A percentile compares a stretch with the other conserved stretches of the same genome.
These are phyloP conservation scores for Turritopsis dohrnii DNA, from an alignment of 30 jellyfish, hydroid and myxozoan species.

Conservation along the genomic window DNA sequence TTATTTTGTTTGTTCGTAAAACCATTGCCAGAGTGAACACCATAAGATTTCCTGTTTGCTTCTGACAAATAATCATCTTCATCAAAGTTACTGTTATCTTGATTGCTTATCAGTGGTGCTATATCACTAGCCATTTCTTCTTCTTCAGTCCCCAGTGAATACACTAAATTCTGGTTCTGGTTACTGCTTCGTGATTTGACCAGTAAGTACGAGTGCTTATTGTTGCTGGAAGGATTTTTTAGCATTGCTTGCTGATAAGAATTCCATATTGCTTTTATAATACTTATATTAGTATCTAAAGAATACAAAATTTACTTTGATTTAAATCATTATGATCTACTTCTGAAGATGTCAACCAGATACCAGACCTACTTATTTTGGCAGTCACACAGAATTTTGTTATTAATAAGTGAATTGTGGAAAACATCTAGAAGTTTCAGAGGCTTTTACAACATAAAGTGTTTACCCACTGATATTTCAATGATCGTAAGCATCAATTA, in stretches of 20 bases:
- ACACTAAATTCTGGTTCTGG: not conserved
- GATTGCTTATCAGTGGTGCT: constrained; percentile 27
- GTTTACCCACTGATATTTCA: too few species aligned
- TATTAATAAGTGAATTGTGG: too few species aligned
- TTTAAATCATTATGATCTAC: too few species aligned
- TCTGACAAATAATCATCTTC: constrained; percentile 92
- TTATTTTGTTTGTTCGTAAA: constrained; percentile 31
- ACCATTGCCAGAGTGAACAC: constrained; percentile 31
- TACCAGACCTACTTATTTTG: too few species aligned
- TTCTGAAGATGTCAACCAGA: too few species aligned
- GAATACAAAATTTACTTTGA: too few species aligned
- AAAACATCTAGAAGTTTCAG: too few species aligned
- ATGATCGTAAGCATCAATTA: too few species aligned
- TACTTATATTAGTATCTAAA: not conserved
- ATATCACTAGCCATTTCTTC: constrained; percentile 36
- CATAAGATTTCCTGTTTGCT: constrained; percentile 50
- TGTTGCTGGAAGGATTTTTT: not conserved
- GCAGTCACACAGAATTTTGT: too few species aligned
- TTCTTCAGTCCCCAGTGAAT: constrained; percentile 15
- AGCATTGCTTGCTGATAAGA: not conserved
- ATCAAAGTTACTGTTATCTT: constrained; percentile 64
- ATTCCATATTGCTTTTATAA: not conserved
- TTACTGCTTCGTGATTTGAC: not conserved
- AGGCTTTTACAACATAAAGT: too few species aligned
- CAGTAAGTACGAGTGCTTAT: not conserved